phyloP scores from a whole-genome alignment of 1,140 invertebrate genomes.

The Drosophila bocqueti region DNA sequence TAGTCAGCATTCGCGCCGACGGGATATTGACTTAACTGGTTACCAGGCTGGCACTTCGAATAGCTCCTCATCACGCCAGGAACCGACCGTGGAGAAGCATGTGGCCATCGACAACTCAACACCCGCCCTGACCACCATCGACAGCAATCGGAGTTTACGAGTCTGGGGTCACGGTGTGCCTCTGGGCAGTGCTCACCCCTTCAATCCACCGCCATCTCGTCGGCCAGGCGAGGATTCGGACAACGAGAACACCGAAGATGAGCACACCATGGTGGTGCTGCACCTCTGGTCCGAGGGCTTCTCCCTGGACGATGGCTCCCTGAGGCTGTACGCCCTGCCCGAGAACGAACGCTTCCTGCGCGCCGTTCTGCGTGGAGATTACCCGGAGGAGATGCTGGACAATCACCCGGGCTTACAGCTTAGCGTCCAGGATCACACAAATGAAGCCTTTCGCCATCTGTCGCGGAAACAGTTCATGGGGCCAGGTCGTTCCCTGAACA shows the following conservation, averaged over 20 bases:
- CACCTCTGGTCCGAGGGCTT: constrained; percentile 73
- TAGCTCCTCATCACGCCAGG: constrained; percentile 4
- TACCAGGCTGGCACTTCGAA: constrained; percentile 30
- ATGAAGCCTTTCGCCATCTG: constrained; percentile 46
- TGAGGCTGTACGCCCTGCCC: constrained; percentile 51
- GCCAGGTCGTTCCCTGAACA: constrained; percentile 37
- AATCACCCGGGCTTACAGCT: constrained; percentile 44
- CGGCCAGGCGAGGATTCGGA: constrained; percentile 38
- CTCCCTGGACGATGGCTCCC: constrained; percentile 54
- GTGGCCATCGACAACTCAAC: constrained; percentile 56
- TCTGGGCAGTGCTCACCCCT: constrained; percentile 66
- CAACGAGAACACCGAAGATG: constrained; percentile 39
- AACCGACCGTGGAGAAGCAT: constrained; percentile 11
- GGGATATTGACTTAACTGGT: constrained; percentile 10
- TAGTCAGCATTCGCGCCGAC: constrained; percentile 17
- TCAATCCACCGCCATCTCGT: constrained; percentile 44
- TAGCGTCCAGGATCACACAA: constrained; percentile 64
- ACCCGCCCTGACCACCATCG: constrained; percentile 58
- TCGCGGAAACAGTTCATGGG: constrained; percentile 68
- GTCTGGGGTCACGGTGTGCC: constrained; percentile 58
- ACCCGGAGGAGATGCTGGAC: constrained; percentile 55
- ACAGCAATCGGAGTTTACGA: constrained; percentile 61
- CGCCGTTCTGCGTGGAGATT: constrained; percentile 62
- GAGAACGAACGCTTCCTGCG: constrained; percentile 61
- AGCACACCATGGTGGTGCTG: constrained; percentile 55